Evolutionary conservation across 2,888 invertebrate genomes (phyloP).

Genomic region (Leucophenga montana): DNA sequence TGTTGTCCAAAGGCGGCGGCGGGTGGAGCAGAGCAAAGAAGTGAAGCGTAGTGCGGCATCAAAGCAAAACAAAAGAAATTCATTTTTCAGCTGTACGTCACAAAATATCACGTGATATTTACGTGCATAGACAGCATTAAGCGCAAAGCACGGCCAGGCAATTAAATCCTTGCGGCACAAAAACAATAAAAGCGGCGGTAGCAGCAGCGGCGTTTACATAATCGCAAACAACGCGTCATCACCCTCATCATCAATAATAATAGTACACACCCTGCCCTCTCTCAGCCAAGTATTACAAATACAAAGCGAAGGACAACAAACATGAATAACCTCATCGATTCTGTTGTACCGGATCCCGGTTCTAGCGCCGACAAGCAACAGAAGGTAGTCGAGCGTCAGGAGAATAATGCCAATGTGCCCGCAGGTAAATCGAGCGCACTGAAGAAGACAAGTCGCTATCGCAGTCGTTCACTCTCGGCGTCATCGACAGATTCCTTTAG

Average conservation of each 20-base stretch:
- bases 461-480: constrained; percentile 92
- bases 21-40: too few relatives aligned
- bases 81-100: background rate
- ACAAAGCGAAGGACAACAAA: background rate
- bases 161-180: background rate
- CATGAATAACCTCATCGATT: constrained; percentile 69
- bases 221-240: background rate
- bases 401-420: constrained; percentile 49
- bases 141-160: background rate
- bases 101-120: constrained; percentile 56
- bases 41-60: background rate
- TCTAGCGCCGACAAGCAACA: constrained; percentile 65
- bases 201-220: constrained; percentile 22
- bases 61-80: background rate
- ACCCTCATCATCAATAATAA: constrained; percentile 39
- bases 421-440: constrained; percentile 80
- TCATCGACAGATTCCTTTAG: constrained; percentile 97
- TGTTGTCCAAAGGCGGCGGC: too few relatives aligned
- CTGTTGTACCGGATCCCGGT: constrained; percentile 70
- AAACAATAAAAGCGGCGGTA: constrained; percentile 13
- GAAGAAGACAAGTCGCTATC: constrained; percentile 89
- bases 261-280: too few relatives aligned
- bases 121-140: constrained; percentile 38
- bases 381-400: constrained; percentile 50
- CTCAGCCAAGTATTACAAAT: too few relatives aligned